A percentile compares a stretch with the other conserved stretches of the same genome.
phyloP scores from a whole-genome alignment of 2,113 vertebrate genomes.

The Solea senegalensis region DNA sequence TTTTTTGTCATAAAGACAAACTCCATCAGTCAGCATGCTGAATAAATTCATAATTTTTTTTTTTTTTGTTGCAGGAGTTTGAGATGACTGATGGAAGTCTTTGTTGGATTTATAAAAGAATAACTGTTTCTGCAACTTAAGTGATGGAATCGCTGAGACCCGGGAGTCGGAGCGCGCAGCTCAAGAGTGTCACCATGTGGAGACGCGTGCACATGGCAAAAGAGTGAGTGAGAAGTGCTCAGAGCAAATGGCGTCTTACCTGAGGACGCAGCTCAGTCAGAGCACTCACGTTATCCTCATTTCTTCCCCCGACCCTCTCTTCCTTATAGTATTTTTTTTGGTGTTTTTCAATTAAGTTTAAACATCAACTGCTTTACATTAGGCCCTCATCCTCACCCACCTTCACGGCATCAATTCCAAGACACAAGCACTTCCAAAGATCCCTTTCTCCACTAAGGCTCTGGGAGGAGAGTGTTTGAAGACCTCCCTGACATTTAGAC shows the following conservation, averaged over 20 bases:
- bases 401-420: constrained; percentile 63
- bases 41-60: constrained; percentile 33
- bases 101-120: constrained; percentile 64
- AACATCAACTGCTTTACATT: constrained; percentile 47
- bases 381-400: constrained; percentile 36
- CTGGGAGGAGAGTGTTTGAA: constrained; percentile 73
- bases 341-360: constrained; percentile 44
- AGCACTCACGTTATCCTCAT: constrained; percentile 21
- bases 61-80: constrained; percentile 25
- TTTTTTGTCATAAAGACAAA: constrained; percentile 51
- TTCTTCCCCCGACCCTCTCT: constrained; percentile 2
- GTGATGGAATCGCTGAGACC: constrained; percentile 68
- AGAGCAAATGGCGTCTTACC: constrained; percentile 5
- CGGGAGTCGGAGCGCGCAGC: constrained; percentile 55
- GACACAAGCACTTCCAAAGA: constrained; percentile 63
- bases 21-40: constrained; percentile 36
- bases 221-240: constrained; percentile 7
- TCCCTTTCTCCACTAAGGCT: constrained; percentile 67
- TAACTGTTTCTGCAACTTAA: constrained; percentile 66
- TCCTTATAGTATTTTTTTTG: constrained; percentile 3
- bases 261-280: constrained; percentile 8
- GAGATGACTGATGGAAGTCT: constrained; percentile 67
- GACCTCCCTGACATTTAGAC: constrained; percentile 82
- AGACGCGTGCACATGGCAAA: constrained; percentile 10
- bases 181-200: constrained; percentile 82